Percentiles rank a stretch among this genome's conserved stretches.
Conservation (phyloP, 2,888 invertebrate genomes). For the Pristionchus arcanus region DNA sequence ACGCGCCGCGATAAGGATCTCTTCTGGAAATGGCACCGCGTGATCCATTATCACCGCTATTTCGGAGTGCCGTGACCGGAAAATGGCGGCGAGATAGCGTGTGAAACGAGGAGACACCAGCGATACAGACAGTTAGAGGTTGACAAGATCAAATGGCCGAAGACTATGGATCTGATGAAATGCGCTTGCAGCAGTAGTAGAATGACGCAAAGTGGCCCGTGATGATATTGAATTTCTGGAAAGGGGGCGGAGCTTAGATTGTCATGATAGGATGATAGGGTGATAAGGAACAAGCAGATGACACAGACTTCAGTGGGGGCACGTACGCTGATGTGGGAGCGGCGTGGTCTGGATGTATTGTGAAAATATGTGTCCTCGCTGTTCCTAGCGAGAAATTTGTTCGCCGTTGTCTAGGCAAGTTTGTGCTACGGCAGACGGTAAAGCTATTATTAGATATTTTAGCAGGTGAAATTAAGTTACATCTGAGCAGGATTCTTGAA, state of each 20-base stretch:
- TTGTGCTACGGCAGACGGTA: too few relatives aligned
- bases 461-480: too few relatives aligned
- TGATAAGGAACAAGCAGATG: not conserved
- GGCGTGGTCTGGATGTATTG: not conserved
- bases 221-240: conserved; percentile 38
- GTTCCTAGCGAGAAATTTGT: too few relatives aligned
- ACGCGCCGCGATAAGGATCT: not conserved
- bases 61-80: not conserved
- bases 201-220: not conserved
- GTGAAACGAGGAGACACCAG: not conserved
- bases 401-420: too few relatives aligned
- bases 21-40: not conserved
- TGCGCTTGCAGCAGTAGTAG: not conserved
- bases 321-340: not conserved
- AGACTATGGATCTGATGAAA: not conserved
- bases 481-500: too few relatives aligned
- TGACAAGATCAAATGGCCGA: not conserved
- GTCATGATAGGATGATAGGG: not conserved
- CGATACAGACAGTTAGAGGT: not conserved
- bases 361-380: too few relatives aligned
- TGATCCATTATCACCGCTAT: not conserved
- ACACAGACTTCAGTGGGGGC: not conserved
- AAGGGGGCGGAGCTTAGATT: conserved; percentile 33
- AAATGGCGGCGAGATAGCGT: not conserved
- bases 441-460: too few relatives aligned